Evolutionary conservation across 2,113 vertebrate genomes (phyloP).

Genomic region (Calypte anna): DNA sequence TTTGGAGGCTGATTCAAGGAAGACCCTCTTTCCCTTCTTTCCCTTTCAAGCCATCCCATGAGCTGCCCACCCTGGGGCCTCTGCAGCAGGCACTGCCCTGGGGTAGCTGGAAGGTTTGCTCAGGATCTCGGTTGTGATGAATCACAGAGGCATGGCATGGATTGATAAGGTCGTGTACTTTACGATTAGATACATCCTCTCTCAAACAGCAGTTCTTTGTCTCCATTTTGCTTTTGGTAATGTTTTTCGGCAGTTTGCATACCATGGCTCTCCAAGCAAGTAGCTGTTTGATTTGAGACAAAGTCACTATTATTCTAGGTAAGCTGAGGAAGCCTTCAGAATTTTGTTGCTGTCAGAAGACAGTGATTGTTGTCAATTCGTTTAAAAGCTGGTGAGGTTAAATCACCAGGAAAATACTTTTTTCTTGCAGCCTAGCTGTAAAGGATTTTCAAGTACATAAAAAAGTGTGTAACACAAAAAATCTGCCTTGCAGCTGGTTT

Average conservation of each 20-base stretch:
- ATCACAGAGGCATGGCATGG: conserved; percentile 60
- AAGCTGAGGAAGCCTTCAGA: background rate
- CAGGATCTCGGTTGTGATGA: conserved; percentile 50
- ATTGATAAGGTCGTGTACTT: conserved; percentile 71
- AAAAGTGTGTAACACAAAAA: background rate
- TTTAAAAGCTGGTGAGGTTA: conserved; percentile 16
- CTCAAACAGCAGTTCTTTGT: conserved; percentile 62
- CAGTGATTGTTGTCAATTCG: background rate
- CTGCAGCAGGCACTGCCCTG: background rate
- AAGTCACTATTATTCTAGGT: conserved; percentile 28
- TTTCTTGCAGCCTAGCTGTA: background rate
- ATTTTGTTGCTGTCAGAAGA: conserved; percentile 1
- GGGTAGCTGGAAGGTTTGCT: conserved; percentile 39
- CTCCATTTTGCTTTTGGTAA: conserved; percentile 50
- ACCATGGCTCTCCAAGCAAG: background rate
- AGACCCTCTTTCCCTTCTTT: background rate
- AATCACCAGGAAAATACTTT: background rate
- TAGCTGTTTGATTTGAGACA: conserved; percentile 45
- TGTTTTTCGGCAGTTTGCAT: background rate
- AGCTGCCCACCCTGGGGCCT: conserved; percentile 31
- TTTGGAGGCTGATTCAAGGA: background rate
- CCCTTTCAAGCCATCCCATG: background rate
- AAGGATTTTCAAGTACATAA: background rate
- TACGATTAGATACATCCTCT: conserved; percentile 69
- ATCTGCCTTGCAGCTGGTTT: background rate